Conservation (phyloP, 2,888 invertebrate species). For the Agrochola litura region DNA sequence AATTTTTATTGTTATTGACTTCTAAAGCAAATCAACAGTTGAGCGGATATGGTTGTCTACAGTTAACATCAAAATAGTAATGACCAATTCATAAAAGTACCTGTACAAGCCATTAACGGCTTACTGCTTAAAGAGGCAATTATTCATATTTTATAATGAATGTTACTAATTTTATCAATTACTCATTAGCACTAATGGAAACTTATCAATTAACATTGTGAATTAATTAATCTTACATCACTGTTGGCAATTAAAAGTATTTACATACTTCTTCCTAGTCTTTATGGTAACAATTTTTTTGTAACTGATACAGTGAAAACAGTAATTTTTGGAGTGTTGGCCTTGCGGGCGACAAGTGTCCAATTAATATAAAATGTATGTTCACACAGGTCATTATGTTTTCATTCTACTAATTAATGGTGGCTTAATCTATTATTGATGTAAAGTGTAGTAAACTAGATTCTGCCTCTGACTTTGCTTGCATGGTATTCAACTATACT, state of each 20-base stretch:
- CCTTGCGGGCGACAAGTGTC: slow-evolving; percentile 38
- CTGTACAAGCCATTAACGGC: slow-evolving; percentile 14
- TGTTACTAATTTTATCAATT: slow-evolving; percentile 2
- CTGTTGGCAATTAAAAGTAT: slow-evolving; percentile 8
- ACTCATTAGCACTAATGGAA: neutral
- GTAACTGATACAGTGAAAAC: slow-evolving; percentile 3
- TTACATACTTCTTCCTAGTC: neutral
- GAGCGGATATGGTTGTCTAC: neutral
- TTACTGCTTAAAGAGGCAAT: neutral
- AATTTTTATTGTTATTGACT: too few species aligned
- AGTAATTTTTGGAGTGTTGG: neutral
- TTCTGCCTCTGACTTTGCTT: too few species aligned
- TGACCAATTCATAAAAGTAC: slow-evolving; percentile 20
- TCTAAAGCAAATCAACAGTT: too few species aligned
- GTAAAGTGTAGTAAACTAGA: neutral
- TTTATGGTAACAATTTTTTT: slow-evolving; percentile 24
- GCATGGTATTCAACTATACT: too few species aligned
- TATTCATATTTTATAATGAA: slow-evolving; percentile 1
- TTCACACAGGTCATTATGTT: neutral
- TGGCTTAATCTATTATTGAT: neutral
- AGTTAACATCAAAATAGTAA: neutral
- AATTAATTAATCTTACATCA: slow-evolving; percentile 6
- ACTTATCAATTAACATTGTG: slow-evolving; percentile 4
- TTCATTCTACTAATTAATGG: slow-evolving; percentile 19
- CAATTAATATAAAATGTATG: slow-evolving; percentile 27